phyloP scores from a whole-genome alignment of 2,888 invertebrate genomes.

The Hoplodrina ambigua region DNA sequence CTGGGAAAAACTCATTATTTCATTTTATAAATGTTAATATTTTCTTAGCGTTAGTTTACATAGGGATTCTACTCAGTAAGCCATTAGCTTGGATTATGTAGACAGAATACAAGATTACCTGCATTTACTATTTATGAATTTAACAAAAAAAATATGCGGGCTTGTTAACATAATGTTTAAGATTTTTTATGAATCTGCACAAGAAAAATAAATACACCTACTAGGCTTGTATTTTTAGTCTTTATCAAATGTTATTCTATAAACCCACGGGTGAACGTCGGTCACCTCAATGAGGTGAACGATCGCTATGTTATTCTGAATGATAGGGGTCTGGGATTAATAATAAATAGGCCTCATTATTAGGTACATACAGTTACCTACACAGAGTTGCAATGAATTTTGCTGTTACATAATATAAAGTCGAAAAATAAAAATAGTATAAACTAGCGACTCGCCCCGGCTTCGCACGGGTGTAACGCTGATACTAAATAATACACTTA shows the following conservation, averaged over 20 bases:
- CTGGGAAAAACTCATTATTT: slow-evolving; percentile 43
- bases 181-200: slow-evolving; percentile 9
- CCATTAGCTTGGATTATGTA: slow-evolving; percentile 46
- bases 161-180: slow-evolving; percentile 17
- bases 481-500: too few species aligned
- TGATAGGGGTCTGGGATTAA: neutral
- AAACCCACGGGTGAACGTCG: neutral
- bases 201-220: slow-evolving; percentile 26
- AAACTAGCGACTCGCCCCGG: too few species aligned
- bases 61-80: slow-evolving; percentile 46
- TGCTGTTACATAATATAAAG: neutral
- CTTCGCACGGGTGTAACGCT: too few species aligned
- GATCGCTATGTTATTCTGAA: neutral
- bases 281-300: slow-evolving; percentile 5
- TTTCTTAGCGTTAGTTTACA: slow-evolving; percentile 51
- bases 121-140: slow-evolving; percentile 46
- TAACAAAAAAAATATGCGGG: slow-evolving; percentile 15
- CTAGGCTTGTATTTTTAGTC: neutral
- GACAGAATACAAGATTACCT: slow-evolving; percentile 42
- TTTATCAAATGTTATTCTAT: neutral
- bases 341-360: neutral
- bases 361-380: neutral
- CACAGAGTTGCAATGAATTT: neutral
- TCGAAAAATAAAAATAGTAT: too few species aligned
- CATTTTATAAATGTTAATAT: slow-evolving; percentile 54